Base-by-base conservation (phyloP, 2,888 invertebrate species). In the Apamea anceps region DNA sequence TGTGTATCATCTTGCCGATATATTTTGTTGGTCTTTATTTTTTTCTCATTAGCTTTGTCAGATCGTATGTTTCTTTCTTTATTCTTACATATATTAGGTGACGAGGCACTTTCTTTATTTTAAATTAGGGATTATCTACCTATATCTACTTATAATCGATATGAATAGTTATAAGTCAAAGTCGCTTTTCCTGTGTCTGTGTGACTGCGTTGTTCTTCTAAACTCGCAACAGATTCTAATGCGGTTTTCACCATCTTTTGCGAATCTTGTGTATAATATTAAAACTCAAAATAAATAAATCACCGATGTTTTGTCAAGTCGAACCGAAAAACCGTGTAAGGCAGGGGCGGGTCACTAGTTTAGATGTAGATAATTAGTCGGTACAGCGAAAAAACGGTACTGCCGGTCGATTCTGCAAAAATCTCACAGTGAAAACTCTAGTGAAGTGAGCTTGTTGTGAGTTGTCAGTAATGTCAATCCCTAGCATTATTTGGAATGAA, bases 1-100 rank as follows among this genome's bases (percentile, higher is more conserved):
- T 66, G 45, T 45, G 62, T 78, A 63, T 72, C 28, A 57, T 71
- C 57, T 70, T 71, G 21, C 28, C 18, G 13, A 15, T 54, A 18
- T 32, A 4, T 51, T 76, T 67, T 51, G 45, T 32, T 60, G 28
- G 25, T 67, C 12, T 51, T 76, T 51, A n/a, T 68, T 51, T 62
- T 1, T 51, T 42, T 80, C 18, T 42, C 37, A 32, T 62, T 62
- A 60, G 37, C 10, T 45, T 63, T 51, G 25, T 68, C 2, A 15
- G 45, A 48, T 45, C 10, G 8, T 21, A 8, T 37, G 32, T 51
- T 45, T 32, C n/a, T 37, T 13, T 51, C 42, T 1, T 1, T 57
- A 45, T 60, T 60, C 25, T 45, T 18, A 28, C 12, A 48, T 37
- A 13, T 28, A 28, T 75, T 28, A 12, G 12, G 12, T 28, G 37